Conservation (phyloP, 1,140 invertebrate genomes). For the Drosophila burlai region DNA sequence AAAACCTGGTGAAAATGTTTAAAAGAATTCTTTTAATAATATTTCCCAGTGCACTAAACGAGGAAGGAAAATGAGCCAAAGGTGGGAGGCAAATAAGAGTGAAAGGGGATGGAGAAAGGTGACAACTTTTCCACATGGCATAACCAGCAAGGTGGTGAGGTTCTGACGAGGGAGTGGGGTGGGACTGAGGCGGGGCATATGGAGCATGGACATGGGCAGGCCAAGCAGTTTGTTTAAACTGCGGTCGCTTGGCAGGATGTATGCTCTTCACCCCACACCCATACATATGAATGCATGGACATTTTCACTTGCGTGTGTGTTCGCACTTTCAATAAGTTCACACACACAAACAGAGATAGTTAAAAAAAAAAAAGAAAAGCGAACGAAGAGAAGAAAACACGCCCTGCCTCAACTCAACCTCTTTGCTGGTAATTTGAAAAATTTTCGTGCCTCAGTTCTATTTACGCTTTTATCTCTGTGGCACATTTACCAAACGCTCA, state of each 20-base stretch:
- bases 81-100: conserved; percentile 2
- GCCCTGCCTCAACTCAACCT: conserved; percentile 45
- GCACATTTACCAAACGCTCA: conserved; percentile 37
- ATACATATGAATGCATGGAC: conserved; percentile 16
- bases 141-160: neutral
- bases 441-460: conserved; percentile 78
- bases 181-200: conserved; percentile 3
- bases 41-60: conserved; percentile 9
- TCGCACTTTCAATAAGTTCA: conserved; percentile 73
- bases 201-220: conserved; percentile 50
- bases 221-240: conserved; percentile 74
- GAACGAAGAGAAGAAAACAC: neutral
- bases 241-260: conserved; percentile 70
- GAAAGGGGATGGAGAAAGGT: conserved; percentile 49
- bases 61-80: conserved; percentile 2
- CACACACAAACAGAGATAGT: conserved; percentile 28
- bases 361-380: conserved; percentile 1
- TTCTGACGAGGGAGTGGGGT: neutral
- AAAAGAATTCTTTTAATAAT: neutral
- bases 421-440: conserved; percentile 57
- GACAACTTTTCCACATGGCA: conserved; percentile 54
- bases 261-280: conserved; percentile 16
- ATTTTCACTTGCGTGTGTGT: conserved; percentile 42
- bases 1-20: neutral
- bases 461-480: conserved; percentile 80